Evolutionary conservation across 2,113 vertebrate species (phyloP), one percentile per base, ranked within the genome.

Genomic region (Myiopsitta monachus): DNA sequence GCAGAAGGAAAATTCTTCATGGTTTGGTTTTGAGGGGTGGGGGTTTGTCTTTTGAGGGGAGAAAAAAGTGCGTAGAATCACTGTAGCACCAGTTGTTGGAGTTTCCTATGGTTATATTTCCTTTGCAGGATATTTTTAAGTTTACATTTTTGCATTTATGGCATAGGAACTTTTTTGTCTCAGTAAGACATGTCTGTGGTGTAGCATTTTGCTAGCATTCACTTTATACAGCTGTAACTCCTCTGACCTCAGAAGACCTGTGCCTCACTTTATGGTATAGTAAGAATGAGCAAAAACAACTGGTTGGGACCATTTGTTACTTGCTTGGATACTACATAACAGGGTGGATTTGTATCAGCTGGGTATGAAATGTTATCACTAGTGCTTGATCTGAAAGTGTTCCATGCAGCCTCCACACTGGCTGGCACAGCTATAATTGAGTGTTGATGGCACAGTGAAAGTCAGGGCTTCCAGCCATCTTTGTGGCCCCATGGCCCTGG

Each of bases 361-460:
- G 31, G 59, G 9, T 55, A 5, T 23, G 39, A 81, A 88, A 36
- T 49, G 8, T 14, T 59, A 18, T n/a, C 41, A 7, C 21, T 31
- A 24, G 15, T 49, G 30, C 69, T 33, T 78, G 47, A 39, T 30
- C 17, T 14, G 52, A 31, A 66, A 43, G 55, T 33, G 24, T 3
- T 59, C 28, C 0, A 0, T 62, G 31, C 28, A 12, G 5, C 51
- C 21, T 74, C 46, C 14, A 8, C 7, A 0, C 9, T 59, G 54
- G 7, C 38, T 51, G 74, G 28, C 12, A 3, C 5, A 18, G n/a
- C 76, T 54, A 0, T n/a, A 63, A 61, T 2, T 39, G 7, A 33
- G 15, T 3, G 0, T 4, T 72, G 69, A 46, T n/a, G 72, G 26
- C 31, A 30, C 46, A 19, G 59, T n/a, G 52, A 23, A 84, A 66